Base-by-base conservation (phyloP, 1,140 invertebrate genomes). In the Leptestheria dahalacensis region DNA sequence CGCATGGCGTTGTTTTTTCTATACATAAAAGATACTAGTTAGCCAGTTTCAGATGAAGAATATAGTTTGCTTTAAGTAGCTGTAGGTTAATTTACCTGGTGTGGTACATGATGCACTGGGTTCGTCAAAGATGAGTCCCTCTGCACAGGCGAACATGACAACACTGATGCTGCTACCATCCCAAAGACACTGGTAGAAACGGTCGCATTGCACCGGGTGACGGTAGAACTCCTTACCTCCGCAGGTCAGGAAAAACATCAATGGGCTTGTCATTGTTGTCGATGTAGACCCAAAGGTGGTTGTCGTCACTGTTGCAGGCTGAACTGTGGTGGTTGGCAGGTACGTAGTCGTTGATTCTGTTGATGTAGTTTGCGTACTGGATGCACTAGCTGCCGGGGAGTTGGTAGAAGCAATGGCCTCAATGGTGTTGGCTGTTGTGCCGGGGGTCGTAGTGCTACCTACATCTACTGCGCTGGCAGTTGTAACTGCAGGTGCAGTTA, bases 161-260 rank as follows among this genome's bases (percentile, higher is more conserved):
- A 88, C 76, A 65, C 84, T 86, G 3, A 85, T 71, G 41, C 71
- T 79, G 21, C 79, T 72, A 75, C 69, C 23, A 53, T 78, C 77
- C 60, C 75, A 76, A 15, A 79, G 83, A 68, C 87, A 90, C 69
- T 90, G 86, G 66, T 90, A 90, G 71, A 89, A 87, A 48, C 86
- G 69, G 68, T 88, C 84, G 66, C 88, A 91, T 65, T 85, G 82
- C 68, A 86, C 84, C 0, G 86, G 85, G 76, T 91, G 86, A 62
- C 85, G 78, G 4, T 64, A 60, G 61, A 64, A 66, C 52, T 62
- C 61, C 26, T 64, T 60, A 48, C 62, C 65, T 26, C 59, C 56
- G 59, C 55, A 64, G 1, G 29, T 15, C 9, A 52, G 33, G 58
- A 60, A 60, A 26, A 41, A n/a, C 2, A 33, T 41, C 47, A 59